Evolutionary conservation across 2,113 vertebrate species (phyloP), one percentile per base, ranked within the genome.

Genomic region (Rhodinocichla rosea): DNA sequence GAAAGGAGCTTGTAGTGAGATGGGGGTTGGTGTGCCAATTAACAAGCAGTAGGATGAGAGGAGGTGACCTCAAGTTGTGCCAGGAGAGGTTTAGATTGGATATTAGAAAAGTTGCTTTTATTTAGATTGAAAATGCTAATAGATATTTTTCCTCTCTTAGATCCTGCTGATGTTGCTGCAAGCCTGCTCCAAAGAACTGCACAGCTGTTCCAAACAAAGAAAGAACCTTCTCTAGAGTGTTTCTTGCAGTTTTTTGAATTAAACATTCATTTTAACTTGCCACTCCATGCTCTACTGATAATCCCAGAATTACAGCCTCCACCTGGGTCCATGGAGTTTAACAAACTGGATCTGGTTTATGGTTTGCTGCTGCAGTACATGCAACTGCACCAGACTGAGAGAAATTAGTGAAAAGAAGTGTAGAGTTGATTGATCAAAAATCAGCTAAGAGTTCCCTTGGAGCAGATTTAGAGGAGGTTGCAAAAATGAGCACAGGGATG

Each of bases 241-340:
- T 84, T 2, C 22, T 2, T 57, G 11, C 4, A 35, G 1, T 30
- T n/a, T 73, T 13, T 39, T 27, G 6, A 75, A 75, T 35, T 62
- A 42, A 63, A 39, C 4, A 23, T 45, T 50, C 1, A 32, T 35
- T 73, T 8, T 15, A 9, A 15, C 28, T 75, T 12, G 2, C 45
- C 59, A 16, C 6, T 71, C 2, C 2, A 1, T 45, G 3, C 7
- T 42, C 0, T 5, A 3, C 3, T 32, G 32, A 5, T 17, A 0
- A 4, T 30, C 15, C 16, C 9, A 16, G 9, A 18, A 21, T 4
- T 32, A 19, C 8, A 32, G 16, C 28, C 0, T 83, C 37, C 0
- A 2, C 9, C 11, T 57, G 4, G 5, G 8, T 64, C 26, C 3
- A 1, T 1, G 2, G 15, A 13, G 2, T 56, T 55, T 4, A 11